These are phyloP conservation scores for Ifrita kowaldi DNA, from an alignment of 2,113 vertebrate species.

Conservation along the genomic window DNA sequence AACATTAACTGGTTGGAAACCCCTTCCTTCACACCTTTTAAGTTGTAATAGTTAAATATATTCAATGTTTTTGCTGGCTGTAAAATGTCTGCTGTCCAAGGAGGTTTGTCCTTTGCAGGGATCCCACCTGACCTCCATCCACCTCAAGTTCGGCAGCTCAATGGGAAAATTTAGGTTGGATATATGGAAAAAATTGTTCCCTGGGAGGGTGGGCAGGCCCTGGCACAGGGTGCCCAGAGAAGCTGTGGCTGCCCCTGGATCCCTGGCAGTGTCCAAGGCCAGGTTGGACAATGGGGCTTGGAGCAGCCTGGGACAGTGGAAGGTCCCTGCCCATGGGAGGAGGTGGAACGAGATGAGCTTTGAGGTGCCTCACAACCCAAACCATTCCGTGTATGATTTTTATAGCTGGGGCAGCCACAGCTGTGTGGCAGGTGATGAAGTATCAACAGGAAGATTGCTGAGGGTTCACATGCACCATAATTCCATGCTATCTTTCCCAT, in stretches of 20 bases:
- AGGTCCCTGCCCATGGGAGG: background rate
- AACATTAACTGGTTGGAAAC: background rate
- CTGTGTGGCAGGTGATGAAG: slow-evolving; percentile 60
- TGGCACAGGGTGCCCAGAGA: background rate
- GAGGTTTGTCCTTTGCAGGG: background rate
- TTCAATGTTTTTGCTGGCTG: background rate
- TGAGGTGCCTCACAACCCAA: background rate
- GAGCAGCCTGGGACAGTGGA: fast-evolving
- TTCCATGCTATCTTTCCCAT: slow-evolving; percentile 64
- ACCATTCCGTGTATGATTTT: background rate
- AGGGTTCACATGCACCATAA: slow-evolving; percentile 43
- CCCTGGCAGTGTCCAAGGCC: background rate
- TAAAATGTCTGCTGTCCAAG: background rate
- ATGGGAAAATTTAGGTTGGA: background rate
- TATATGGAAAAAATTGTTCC: fast-evolving
- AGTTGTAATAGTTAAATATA: background rate
- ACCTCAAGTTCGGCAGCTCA: background rate
- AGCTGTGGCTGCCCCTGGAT: background rate
- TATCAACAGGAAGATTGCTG: background rate
- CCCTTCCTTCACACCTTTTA: background rate
- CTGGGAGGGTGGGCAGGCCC: background rate
- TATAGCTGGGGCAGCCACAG: background rate
- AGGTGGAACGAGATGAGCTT: fast-evolving
- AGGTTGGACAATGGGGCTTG: fast-evolving
- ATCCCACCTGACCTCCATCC: background rate